Conservation (phyloP, 2,888 invertebrate species). For the Campoplex nolae region DNA sequence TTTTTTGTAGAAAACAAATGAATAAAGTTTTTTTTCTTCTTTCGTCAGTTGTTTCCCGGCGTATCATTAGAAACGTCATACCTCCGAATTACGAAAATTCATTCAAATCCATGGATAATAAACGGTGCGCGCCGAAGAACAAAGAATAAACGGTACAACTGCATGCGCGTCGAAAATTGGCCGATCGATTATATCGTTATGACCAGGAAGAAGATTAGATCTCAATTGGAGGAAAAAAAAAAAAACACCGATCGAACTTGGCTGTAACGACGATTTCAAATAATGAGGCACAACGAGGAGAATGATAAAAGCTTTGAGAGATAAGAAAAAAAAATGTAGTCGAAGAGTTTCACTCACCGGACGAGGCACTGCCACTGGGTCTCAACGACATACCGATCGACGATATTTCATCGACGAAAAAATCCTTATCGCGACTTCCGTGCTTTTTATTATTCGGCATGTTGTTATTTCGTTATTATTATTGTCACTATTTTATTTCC, state of each 20-base stretch:
- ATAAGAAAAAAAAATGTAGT: neutral
- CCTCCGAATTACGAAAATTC: no score
- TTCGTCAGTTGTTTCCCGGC: neutral
- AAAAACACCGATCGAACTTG: no score
- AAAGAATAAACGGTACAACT: neutral
- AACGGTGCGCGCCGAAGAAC: no score
- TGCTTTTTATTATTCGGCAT: slow-evolving; percentile 81
- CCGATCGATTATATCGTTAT: no score
- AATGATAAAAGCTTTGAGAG: neutral
- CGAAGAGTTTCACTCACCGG: slow-evolving; percentile 86
- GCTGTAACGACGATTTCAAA: no score
- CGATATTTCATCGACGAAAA: slow-evolving; percentile 88
- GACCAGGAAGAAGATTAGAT: no score
- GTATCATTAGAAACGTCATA: no score
- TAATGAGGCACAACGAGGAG: neutral
- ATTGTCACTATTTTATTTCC: slow-evolving; percentile 57
- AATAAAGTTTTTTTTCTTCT: neutral
- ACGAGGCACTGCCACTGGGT: slow-evolving; percentile 90
- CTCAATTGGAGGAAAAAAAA: no score
- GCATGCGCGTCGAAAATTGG: no score
- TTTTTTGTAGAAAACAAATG: neutral
- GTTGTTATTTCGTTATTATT: slow-evolving; percentile 68
- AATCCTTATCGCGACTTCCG: slow-evolving; percentile 80
- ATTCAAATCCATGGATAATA: no score
- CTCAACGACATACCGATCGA: slow-evolving; percentile 94